Evolutionary conservation across 2,113 vertebrate genomes (phyloP), one percentile per base, ranked within the genome.

Genomic region (Suncus etruscus): DNA sequence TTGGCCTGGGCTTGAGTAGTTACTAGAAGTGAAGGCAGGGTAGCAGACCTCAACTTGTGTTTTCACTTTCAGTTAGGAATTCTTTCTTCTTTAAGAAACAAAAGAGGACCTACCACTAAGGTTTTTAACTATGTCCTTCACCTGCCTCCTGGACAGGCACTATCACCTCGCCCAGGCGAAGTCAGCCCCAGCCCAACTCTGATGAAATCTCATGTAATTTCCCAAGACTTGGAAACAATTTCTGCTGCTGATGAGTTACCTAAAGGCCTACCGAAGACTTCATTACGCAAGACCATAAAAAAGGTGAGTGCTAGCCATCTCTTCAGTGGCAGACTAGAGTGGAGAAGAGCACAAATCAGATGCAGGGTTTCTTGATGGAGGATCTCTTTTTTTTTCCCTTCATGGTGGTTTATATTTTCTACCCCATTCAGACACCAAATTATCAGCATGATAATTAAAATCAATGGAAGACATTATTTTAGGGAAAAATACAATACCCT

Each of bases 221-320:
- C 87, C 3, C 98, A 98, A 27, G 98, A 98, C 29, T 80, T 94
- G 0, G 63, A 65, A 65, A 5, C 22, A 25, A 65, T 27, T 22
- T 25, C 63, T 65, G 8, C 9, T 65, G 63, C 25, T 18, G 63
- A 98, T 51, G 98, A 98, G 9, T 97, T 98, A 58, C 98, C 97
- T 86, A 97, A 97, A 91, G 98, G 97, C 79, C 98, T 98, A 25
- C 98, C 96, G 98, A 99, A 89, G 98, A 97, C 78, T 98, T 97
- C 18, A 96, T 94, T 4, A 96, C 91, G 91, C 95, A 82, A 96
- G 94, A 83, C 94, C 0, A 12, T 91, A 45, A 93, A 70, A 45
- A 97, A 96, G 96, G 98, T 98, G 94, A 3, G 89, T 50, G 76
- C n/a, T 2, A 72, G 45, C 5, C 8, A 2, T 48, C 11, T 84